Evolutionary conservation across 2,888 invertebrate genomes (phyloP).

Genomic region (Diarsia dahlii): DNA sequence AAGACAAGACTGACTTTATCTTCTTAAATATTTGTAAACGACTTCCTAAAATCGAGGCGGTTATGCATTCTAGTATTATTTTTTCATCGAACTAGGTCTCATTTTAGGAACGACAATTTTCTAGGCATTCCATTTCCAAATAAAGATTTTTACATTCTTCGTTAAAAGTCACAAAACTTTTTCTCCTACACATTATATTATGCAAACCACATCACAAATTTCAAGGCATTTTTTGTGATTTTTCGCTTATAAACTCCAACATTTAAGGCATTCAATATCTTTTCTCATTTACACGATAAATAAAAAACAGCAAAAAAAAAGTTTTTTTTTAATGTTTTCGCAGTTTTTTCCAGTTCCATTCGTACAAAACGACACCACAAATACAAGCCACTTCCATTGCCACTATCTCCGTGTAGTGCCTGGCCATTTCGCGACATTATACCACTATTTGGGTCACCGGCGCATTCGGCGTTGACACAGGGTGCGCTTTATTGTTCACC

Average conservation of each 20-base stretch:
- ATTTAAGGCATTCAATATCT: background rate
- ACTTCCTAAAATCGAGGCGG: background rate
- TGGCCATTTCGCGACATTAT: conserved; percentile 83
- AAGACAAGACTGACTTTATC: background rate
- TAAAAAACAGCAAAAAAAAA: background rate
- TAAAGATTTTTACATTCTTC: background rate
- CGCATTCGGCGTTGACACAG: conserved; percentile 81
- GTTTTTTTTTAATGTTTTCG: too few relatives aligned
- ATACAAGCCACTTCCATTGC: conserved; percentile 60
- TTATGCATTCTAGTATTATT: background rate
- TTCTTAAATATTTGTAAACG: background rate
- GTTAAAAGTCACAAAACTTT: background rate
- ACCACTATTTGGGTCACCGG: conserved; percentile 87
- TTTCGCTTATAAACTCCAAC: background rate
- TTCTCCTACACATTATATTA: too few relatives aligned
- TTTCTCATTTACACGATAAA: background rate
- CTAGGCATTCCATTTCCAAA: background rate
- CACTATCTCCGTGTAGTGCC: conserved; percentile 65
- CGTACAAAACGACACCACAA: conserved; percentile 21
- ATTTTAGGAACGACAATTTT: background rate
- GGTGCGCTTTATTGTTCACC: conserved; percentile 81
- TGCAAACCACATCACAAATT: background rate
- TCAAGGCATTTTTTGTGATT: background rate
- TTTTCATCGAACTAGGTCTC: background rate
- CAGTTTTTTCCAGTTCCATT: too few relatives aligned